Base-by-base conservation (phyloP, 2,888 invertebrate species). In the Drosophila picticornis region DNA sequence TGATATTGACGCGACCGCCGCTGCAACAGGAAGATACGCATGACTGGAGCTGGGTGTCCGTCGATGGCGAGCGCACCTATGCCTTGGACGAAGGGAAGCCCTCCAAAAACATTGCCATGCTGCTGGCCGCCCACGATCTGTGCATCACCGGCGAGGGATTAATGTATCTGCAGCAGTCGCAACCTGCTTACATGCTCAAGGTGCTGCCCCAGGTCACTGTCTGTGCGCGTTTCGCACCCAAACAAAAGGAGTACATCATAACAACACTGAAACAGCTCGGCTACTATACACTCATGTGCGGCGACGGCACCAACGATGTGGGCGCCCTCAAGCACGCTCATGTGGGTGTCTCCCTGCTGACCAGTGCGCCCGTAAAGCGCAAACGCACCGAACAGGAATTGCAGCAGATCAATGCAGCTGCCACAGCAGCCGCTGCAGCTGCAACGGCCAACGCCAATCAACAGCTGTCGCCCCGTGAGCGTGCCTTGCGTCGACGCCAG, bases 291-390 rank as follows among this genome's bases (percentile, higher is more conserved):
- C 94, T 99, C 3, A 99, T 99, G 99, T 99, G 99, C 92, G 99
- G 99, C 2, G 99, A 99, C 94, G 99, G 99, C 63, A 99, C 99
- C 2, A 99, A 99, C 93, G 99, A 99, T 94, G 99, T 99, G 16
- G 99, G 99, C 25, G 99, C 99, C 6, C 94, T 99, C 58, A 99
- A 99, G 94, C 99, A 99, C 94, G 99, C 99, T 38, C 97, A 99
- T 94, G 99, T 96, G n/a, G 98, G 98, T 55, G 98, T 98, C 25
- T 98, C 98, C 0, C 96, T 98, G 86, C 93, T 98, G 55, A 96
- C 98, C 6, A 97, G 97, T 93, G 96, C 96, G 0, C 96, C 97
- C 1, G 96, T 96, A 90, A 94, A 94, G 53, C 63, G 77, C 16
- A 88, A 87, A 34, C 89, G 83, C 34, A 77, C 81, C n/a, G 89